Conservation (phyloP, 1,140 invertebrate genomes). For the Plectrocnemia conspersa region DNA sequence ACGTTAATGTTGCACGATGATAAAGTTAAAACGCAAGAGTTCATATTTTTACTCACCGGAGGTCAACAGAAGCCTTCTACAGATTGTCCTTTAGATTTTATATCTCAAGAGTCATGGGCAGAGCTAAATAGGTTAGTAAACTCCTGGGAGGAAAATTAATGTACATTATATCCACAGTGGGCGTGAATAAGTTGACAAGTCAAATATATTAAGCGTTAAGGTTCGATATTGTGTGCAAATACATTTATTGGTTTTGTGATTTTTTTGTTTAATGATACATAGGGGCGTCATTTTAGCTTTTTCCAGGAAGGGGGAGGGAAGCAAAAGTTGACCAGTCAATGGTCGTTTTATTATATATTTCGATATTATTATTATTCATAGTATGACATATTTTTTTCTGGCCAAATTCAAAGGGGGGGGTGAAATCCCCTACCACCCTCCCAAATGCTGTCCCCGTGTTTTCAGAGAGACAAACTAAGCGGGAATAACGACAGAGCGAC, state of each 20-base stretch:
- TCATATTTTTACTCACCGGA: conserved; percentile 86
- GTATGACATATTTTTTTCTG: too few relatives aligned
- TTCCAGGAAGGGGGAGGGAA: too few relatives aligned
- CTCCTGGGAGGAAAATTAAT: neutral
- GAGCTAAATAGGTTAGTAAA: conserved; percentile 59
- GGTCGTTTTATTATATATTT: too few relatives aligned
- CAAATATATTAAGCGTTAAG: neutral
- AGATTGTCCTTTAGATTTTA: conserved; percentile 42
- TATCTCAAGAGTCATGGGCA: conserved; percentile 70
- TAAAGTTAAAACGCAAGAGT: conserved; percentile 65
- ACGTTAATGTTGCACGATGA: conserved; percentile 74
- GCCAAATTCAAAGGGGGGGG: too few relatives aligned
- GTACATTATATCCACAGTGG: neutral
- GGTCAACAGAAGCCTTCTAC: conserved; percentile 50
- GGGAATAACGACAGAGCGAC: too few relatives aligned
- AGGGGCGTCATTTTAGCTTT: too few relatives aligned
- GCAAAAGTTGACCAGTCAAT: too few relatives aligned
- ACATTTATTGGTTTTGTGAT: too few relatives aligned
- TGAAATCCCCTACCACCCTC: too few relatives aligned
- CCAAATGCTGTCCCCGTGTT: too few relatives aligned
- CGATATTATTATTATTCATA: too few relatives aligned
- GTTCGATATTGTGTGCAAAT: conserved; percentile 14
- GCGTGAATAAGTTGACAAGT: neutral
- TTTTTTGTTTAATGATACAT: conserved; percentile 12
- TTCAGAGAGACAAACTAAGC: too few relatives aligned